phyloP scores from a whole-genome alignment of 2,888 invertebrate species.

The Gasteruption jaculator region DNA sequence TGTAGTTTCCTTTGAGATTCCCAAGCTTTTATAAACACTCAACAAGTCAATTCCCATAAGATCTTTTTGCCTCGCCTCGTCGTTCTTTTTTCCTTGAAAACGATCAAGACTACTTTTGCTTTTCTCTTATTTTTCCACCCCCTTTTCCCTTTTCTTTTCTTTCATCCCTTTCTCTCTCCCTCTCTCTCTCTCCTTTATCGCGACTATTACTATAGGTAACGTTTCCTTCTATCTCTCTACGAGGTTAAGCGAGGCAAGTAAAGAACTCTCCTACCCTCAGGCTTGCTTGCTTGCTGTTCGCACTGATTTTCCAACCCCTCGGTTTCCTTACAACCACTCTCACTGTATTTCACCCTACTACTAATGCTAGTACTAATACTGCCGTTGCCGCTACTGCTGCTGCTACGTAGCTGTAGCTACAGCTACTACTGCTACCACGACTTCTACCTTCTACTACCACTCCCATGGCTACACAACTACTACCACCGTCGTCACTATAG shows the following conservation, averaged over 20 bases:
- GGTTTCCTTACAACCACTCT: no score
- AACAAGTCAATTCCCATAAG: no score
- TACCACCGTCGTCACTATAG: conserved; percentile 28
- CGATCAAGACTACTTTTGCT: no score
- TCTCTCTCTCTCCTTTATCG: conserved; percentile 9
- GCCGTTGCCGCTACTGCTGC: no score
- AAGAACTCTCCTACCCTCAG: conserved; percentile 33
- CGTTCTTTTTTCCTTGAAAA: conserved; percentile 7
- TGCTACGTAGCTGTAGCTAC: no score
- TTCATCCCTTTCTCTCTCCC: conserved; percentile 2
- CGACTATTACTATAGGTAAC: conserved; percentile 2
- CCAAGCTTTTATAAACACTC: no score
- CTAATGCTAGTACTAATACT: no score
- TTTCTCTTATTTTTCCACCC: conserved; percentile 7
- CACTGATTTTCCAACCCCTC: conserved; percentile 37
- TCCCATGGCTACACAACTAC: conserved; percentile 6
- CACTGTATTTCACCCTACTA: no score
- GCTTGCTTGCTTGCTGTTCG: no score
- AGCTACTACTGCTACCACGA: no score
- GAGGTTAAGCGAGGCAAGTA: conserved; percentile 34
- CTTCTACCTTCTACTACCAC: conserved; percentile 8
- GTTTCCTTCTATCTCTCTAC: conserved; percentile 9
- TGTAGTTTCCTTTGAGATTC: no score
- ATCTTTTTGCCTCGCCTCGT: no score
- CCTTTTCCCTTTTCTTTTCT: conserved; percentile 9